Percentiles rank a stretch among this genome's conserved stretches.
Conservation (phyloP, 1,140 invertebrate genomes). For the Apis cerana region DNA sequence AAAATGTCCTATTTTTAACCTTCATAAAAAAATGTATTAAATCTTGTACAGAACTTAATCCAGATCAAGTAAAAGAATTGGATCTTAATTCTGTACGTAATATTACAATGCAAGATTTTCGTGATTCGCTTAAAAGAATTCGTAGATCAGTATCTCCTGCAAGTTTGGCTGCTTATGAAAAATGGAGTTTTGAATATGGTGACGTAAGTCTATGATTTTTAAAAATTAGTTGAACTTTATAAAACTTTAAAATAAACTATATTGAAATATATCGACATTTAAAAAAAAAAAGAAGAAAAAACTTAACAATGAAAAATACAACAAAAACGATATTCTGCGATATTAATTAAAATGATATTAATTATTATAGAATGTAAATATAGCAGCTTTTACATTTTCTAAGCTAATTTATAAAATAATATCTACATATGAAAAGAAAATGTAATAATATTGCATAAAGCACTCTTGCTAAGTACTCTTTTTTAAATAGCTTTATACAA, state of each 20-base stretch:
- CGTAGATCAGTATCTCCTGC: conserved; percentile 93
- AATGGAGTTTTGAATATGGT: conserved; percentile 97
- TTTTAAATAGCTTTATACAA: conserved; percentile 40
- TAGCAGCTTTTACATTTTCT: conserved; percentile 50
- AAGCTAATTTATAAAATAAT: conserved; percentile 37
- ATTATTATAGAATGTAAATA: conserved; percentile 53
- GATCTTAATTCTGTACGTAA: conserved; percentile 91
- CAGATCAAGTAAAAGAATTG: conserved; percentile 91
- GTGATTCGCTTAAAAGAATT: conserved; percentile 94
- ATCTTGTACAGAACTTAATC: conserved; percentile 87
- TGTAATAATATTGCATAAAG: conserved; percentile 22
- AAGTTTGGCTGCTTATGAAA: conserved; percentile 93
- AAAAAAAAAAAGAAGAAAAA: background rate
- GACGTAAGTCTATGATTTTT: conserved; percentile 87
- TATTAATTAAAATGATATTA: conserved; percentile 42
- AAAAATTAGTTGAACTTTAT: conserved; percentile 10
- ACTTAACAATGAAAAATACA: background rate
- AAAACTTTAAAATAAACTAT: background rate
- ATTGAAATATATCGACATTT: background rate
- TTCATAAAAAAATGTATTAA: conserved; percentile 15
- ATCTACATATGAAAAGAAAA: conserved; percentile 23
- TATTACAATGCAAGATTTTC: conserved; percentile 94
- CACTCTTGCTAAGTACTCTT: conserved; percentile 41
- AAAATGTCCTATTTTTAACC: too few species aligned
- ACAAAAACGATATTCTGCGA: conserved; percentile 34